Base-by-base conservation (phyloP, 2,888 invertebrate species). In the Adineta ricciae region DNA sequence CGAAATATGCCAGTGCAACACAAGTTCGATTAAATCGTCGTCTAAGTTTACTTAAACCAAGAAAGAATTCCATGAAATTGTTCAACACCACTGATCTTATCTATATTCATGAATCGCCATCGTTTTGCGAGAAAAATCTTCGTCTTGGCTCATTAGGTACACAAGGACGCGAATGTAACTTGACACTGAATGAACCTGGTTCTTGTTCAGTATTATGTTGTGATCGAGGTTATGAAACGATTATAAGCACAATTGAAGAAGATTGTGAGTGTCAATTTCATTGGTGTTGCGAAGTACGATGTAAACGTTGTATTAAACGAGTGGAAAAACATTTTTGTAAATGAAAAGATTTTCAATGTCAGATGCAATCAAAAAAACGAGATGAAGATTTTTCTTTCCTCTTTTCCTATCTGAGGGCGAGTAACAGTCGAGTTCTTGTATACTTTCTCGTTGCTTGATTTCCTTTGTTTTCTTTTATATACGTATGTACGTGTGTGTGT, bases 191-290 rank as follows among this genome's bases (percentile, higher is more conserved):
- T 49, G 95, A 95, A 0, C 92, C 95, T 86, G 95, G 95, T 89
- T 94, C 95, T 32, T 96, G 96, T 91, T 94, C 93, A 90, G 92
- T 94, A 41, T 92, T 96, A 84, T 96, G 96, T 91, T 96, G 96
- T 90, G 95, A 95, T 0, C 92, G 96, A 86, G 96, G 96, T 21
- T 90, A 90, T 87, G 94, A 95, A 89, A 95, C 95, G 9, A 91
- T 94, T 85, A 93, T 95, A 2, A 92, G 93, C 56, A 94, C 95
- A 88, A 94, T 95, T 86, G 94, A 94, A 88, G 95, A 95, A 89
- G 95, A 95, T 90, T 96, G 96, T 91, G 93, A 94, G 88, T 96
- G 96, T 90, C 93, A 94, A 88, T 96, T 96, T 90, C 94, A 95
- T 86, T 96, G 95, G 95, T 96, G 96, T 91, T 96, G 96, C 91